Evolutionary conservation across 2,888 invertebrate genomes (phyloP), one percentile per base, ranked within the genome.

Genomic region (Drosophila eohydei): DNA sequence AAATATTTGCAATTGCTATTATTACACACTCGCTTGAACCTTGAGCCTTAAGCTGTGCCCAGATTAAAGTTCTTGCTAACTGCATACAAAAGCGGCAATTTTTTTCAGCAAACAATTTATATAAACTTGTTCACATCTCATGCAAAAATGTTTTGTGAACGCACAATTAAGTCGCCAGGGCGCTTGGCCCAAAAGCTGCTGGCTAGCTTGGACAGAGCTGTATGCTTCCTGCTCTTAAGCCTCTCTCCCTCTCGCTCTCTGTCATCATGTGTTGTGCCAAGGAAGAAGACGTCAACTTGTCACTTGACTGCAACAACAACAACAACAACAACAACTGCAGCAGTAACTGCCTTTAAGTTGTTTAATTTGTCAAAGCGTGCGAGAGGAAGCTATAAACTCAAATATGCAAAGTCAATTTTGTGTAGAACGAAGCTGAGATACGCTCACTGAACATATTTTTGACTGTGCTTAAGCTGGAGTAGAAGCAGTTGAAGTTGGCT

Each of bases 91-190:
- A 30, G n/a, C 38, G 40, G 44, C 50, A 62, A 48, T 32, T 34
- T 16, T 21, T 32, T 34, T 9, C 32, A 57, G 32, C 59, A 50
- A 34, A 38, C 34, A 58, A 69, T 60, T 50, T 4, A 43, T 46
- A 14, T 36, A 21, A 46, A 41, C 12, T 40, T 54, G 38, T 36
- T 28, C 67, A 46, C 40, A 73, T 83, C 84, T 58, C 89, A 86
- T 71, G 71, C 83, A 71, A 85, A 88, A 86, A 16, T 32, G 12
- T 50, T 86, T 86, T 81, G 56, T 54, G 66, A 74, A 79, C 77
- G 89, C 89, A 77, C 86, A 88, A 85, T 85, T 88, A 88, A 77
- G 44, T 71, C 67, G 83, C 80, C 85, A 82, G 83, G 68, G 79
- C 81, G 66, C 50, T 30, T 41, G 38, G 40, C 26, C 68, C 50